These are phyloP conservation scores for Cossypha heuglini DNA, from an alignment of 2,797 vertebrate genomes.

Conservation along the genomic window DNA sequence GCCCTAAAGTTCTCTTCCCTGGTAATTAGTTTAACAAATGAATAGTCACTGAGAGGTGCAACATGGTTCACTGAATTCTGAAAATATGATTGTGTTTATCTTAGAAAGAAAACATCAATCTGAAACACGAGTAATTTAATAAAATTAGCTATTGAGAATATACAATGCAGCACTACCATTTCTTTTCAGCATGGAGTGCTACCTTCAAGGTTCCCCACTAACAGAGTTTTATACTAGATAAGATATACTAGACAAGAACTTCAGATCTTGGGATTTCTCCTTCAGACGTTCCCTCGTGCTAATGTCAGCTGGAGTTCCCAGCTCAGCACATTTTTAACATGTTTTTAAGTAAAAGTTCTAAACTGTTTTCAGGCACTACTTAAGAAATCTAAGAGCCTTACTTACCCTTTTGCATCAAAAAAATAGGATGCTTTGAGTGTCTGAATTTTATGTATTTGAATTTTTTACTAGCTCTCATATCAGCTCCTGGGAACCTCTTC, in stretches of 20 bases:
- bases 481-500: not conserved
- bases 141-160: not conserved
- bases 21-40: slow-evolving; percentile 6
- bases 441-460: not conserved
- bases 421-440: not conserved
- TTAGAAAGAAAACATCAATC: not conserved
- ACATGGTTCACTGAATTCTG: not conserved
- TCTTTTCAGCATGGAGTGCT: not conserved
- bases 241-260: not conserved
- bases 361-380: not conserved
- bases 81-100: not conserved
- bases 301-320: not conserved
- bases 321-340: not conserved
- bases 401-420: not conserved
- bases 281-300: not conserved
- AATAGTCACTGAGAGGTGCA: not conserved
- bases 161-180: not conserved
- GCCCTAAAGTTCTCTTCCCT: not conserved
- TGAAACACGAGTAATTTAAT: not conserved
- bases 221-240: not conserved
- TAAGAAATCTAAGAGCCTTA: not conserved
- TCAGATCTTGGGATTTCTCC: not conserved
- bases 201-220: not conserved
- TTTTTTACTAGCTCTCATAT: not conserved
- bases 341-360: not conserved